Conservation (phyloP, 1,140 invertebrate species). For the Plutomurus gul region DNA sequence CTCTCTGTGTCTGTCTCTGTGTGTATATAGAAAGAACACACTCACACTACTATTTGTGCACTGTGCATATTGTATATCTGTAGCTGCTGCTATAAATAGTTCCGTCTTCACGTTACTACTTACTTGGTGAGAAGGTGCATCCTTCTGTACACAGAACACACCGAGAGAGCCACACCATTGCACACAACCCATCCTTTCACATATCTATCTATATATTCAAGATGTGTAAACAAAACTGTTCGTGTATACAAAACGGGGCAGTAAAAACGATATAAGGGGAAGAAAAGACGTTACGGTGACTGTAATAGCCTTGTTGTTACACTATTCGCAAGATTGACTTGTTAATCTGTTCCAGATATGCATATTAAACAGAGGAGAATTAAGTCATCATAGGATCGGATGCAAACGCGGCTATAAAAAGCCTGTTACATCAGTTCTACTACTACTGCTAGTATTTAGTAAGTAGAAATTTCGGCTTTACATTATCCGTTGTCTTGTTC, state of each 20-base stretch:
- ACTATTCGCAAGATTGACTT: too few species aligned
- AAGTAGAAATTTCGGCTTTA: too few species aligned
- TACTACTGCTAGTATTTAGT: constrained; percentile 6
- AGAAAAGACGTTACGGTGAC: neutral
- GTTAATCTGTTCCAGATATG: too few species aligned
- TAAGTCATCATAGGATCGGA: too few species aligned
- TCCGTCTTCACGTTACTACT: neutral
- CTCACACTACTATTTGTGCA: neutral
- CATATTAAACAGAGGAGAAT: too few species aligned
- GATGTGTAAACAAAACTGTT: constrained; percentile 19
- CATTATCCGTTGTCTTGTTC: too few species aligned
- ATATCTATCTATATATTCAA: neutral
- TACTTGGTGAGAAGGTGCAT: too few species aligned
- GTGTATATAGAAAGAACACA: neutral
- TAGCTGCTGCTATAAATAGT: constrained; percentile 17
- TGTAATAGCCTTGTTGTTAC: neutral
- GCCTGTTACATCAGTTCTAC: neutral
- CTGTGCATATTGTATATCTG: neutral
- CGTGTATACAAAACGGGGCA: neutral
- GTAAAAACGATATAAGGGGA: neutral
- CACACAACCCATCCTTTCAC: neutral
- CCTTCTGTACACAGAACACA: too few species aligned
- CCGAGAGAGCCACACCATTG: too few species aligned
- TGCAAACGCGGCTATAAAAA: too few species aligned
- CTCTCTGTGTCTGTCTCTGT: neutral